Conservation (phyloP, 2,797 vertebrate species). For the Myotis daubentonii region DNA sequence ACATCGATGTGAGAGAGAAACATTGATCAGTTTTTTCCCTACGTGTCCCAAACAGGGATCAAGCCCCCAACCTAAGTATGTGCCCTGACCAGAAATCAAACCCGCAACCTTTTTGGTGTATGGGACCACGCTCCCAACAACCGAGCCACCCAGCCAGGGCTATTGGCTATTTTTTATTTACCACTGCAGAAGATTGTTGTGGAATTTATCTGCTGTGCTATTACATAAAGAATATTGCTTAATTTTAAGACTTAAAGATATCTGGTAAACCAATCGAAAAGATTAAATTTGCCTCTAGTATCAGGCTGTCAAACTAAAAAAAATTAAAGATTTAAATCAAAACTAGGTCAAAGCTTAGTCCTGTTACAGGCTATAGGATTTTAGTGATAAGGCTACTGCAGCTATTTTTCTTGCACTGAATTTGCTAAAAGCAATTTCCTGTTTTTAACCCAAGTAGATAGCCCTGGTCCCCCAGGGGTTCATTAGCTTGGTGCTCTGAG, state of each 20-base stretch:
- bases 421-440: slow-evolving; percentile 83
- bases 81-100: background rate
- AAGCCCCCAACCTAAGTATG: background rate
- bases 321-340: slow-evolving; percentile 60
- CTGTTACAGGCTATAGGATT: background rate
- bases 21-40: background rate
- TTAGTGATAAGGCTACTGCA: slow-evolving; percentile 31
- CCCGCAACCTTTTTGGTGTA: background rate
- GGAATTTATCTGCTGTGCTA: background rate
- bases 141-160: background rate
- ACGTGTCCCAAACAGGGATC: background rate
- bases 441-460: slow-evolving; percentile 79
- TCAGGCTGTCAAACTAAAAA: slow-evolving; percentile 10
- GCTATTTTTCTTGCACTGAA: slow-evolving; percentile 70
- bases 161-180: background rate
- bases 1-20: background rate
- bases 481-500: slow-evolving; percentile 84
- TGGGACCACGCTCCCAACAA: background rate
- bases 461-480: slow-evolving; percentile 83
- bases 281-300: slow-evolving; percentile 49
- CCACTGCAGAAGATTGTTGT: background rate
- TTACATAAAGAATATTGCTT: slow-evolving; percentile 33
- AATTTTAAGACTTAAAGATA: slow-evolving; percentile 46
- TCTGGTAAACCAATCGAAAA: background rate
- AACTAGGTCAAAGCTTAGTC: slow-evolving; percentile 31